These are phyloP conservation scores for Tetheella fluctuosa DNA, from an alignment of 2,888 invertebrate genomes.

Conservation along the genomic window DNA sequence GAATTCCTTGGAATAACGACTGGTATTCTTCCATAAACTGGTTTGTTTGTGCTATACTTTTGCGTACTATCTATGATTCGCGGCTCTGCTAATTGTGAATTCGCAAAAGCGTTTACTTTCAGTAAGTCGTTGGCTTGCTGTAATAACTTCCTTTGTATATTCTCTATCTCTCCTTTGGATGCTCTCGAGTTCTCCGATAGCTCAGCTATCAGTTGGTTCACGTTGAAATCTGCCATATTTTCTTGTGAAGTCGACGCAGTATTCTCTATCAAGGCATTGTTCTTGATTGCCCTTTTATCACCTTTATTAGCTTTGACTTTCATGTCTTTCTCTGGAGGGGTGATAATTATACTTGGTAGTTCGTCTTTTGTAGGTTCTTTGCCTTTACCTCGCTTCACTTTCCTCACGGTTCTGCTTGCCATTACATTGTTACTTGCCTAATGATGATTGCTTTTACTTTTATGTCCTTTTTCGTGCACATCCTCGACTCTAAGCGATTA, in stretches of 20 bases:
- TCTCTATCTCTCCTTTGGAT: conserved; percentile 75
- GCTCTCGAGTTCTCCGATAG: conserved; percentile 75
- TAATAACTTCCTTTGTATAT: conserved; percentile 71
- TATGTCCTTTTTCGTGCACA: conserved; percentile 38
- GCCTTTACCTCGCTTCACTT: conserved; percentile 87
- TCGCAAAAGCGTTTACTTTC: conserved; percentile 76
- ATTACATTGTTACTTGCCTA: conserved; percentile 83
- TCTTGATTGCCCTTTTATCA: conserved; percentile 27
- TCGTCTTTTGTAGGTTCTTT: conserved; percentile 59
- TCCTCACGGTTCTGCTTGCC: conserved; percentile 88
- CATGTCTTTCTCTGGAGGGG: conserved; percentile 70
- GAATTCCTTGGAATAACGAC: conserved; percentile 55
- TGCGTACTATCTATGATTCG: conserved; percentile 65
- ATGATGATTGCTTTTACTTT: conserved; percentile 60
- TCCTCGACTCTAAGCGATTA: conserved; percentile 28
- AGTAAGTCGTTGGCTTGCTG: conserved; percentile 79
- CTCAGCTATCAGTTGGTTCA: conserved; percentile 75
- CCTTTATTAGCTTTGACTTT: conserved; percentile 64
- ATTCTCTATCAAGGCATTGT: conserved; percentile 35
- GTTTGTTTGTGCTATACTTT: conserved; percentile 60
- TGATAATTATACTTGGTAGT: conserved; percentile 67
- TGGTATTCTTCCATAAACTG: conserved; percentile 68
- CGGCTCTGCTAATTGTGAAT: conserved; percentile 56
- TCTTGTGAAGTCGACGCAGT: conserved; percentile 38
- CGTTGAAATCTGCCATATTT: conserved; percentile 70